Base-by-base conservation (phyloP, 2,797 vertebrate species). In the Eremophila alpestris region DNA sequence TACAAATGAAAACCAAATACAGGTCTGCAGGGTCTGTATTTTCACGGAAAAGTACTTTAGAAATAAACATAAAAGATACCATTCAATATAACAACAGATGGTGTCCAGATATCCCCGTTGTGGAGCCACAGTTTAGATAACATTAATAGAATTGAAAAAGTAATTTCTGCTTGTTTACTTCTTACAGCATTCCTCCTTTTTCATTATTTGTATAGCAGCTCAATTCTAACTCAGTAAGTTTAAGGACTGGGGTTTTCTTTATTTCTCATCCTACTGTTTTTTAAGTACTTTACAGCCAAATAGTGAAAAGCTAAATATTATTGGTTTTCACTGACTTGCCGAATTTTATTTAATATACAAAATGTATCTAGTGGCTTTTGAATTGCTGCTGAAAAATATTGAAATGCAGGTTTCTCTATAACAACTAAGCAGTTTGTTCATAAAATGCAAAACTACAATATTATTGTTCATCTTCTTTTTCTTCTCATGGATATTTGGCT, bases 281-380 rank as follows among this genome's bases (percentile, higher is more conserved):
- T 27, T 77, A 88, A 91, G 52, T 56, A 34, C 30, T 96, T 97
- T 74, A 81, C 70, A 96, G 85, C 62, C 52, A 88, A 45, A 40
- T 48, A 71, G n/a, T 8, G 11, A 81, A 89, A 71, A 94, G 24
- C 41, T 87, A 85, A 87, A 75, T 56, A 24, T 68, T 85, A 88
- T 29, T 74, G 52, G 5, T 78, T 56, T 74, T 94, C 75, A 34
- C 69, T 81, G 58, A 87, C 43, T 22, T 59, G 48, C 48, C 94
- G 36, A 34, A 36, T 93, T 95, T 89, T 83, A 67, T 95, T 96
- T 89, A 89, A 69, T 71, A 76, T 34, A 76, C 11, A 40, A 94
- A 92, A 63, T 22, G 9, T 86, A 40, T 71, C 45, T 83, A 54
- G 18, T 67, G 22, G 40, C 48, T 96, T 93, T 93, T 58, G 81